These are phyloP conservation scores for Cistogaster globosa DNA, from an alignment of 2,888 invertebrate species.

Conservation along the genomic window DNA sequence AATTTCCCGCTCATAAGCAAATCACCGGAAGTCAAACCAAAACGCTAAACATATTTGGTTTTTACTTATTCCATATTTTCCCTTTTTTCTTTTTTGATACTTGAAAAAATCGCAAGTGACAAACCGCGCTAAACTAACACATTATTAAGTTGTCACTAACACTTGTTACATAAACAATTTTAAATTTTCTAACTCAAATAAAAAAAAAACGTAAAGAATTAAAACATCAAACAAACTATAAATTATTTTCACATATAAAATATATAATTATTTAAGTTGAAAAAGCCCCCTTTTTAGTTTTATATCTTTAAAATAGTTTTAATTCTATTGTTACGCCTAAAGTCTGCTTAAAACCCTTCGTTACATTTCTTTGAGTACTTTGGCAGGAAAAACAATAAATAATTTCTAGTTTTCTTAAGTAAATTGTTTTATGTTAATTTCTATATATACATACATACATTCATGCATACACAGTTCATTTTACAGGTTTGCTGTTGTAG, in stretches of 20 bases:
- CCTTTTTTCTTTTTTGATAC: background rate
- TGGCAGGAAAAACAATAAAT: slow-evolving; percentile 18
- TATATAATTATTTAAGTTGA: slow-evolving; percentile 60
- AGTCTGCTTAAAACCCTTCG: slow-evolving; percentile 3
- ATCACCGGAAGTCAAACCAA: slow-evolving; percentile 65
- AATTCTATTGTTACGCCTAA: slow-evolving; percentile 65
- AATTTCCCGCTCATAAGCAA: slow-evolving; percentile 50
- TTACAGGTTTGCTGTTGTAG: background rate
- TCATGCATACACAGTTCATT: slow-evolving; percentile 65
- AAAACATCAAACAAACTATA: slow-evolving; percentile 69
- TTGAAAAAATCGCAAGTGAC: slow-evolving; percentile 73
- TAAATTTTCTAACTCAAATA: slow-evolving; percentile 1
- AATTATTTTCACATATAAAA: slow-evolving; percentile 59
- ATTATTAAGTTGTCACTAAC: slow-evolving; percentile 65
- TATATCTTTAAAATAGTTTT: slow-evolving; percentile 29
- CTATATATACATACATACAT: too few species aligned
- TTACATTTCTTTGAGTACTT: background rate
- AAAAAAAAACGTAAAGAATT: slow-evolving; percentile 35
- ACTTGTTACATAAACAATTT: slow-evolving; percentile 61
- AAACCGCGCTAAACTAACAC: slow-evolving; percentile 70
- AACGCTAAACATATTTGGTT: slow-evolving; percentile 28
- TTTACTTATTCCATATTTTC: background rate
- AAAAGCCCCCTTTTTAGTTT: slow-evolving; percentile 52
- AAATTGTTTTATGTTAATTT: slow-evolving; percentile 35
- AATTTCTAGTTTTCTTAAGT: slow-evolving; percentile 63